Evolutionary conservation across 2,113 vertebrate genomes (phyloP).

Genomic region (Taxidea taxus): DNA sequence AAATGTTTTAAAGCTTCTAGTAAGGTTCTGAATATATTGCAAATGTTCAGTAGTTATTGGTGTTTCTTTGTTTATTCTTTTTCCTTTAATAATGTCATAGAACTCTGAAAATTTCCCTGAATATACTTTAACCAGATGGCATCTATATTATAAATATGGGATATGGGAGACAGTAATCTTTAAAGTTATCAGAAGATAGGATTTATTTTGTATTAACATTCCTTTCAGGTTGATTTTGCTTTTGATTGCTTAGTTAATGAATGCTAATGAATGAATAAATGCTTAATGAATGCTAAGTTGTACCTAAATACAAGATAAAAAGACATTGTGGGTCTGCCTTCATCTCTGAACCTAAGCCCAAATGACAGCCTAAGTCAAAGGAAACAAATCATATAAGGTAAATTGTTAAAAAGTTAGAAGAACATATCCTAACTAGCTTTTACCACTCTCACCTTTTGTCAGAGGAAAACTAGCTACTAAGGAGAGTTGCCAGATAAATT

Average conservation of each 20-base stretch:
- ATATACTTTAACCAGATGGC: neutral
- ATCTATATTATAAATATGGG: neutral
- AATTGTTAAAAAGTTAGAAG: neutral
- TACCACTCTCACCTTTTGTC: neutral
- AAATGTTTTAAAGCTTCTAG: neutral
- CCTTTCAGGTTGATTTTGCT: neutral
- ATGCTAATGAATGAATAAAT: neutral
- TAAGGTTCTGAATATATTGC: neutral
- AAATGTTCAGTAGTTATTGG: neutral
- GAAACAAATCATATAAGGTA: neutral
- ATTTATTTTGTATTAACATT: neutral
- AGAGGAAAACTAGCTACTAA: neutral
- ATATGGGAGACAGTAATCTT: neutral
- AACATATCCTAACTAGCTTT: neutral
- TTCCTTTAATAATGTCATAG: neutral
- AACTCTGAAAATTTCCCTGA: neutral
- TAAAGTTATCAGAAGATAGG: neutral
- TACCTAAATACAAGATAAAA: neutral
- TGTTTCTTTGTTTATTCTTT: neutral
- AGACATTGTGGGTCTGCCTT: neutral
- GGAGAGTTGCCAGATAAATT: neutral
- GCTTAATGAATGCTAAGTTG: neutral
- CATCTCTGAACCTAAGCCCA: neutral
- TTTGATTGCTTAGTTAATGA: neutral
- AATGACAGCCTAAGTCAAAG: neutral